Evolutionary conservation across 2,113 vertebrate genomes (phyloP), one percentile per base, ranked within the genome.

Genomic region (Heptranchias perlo): DNA sequence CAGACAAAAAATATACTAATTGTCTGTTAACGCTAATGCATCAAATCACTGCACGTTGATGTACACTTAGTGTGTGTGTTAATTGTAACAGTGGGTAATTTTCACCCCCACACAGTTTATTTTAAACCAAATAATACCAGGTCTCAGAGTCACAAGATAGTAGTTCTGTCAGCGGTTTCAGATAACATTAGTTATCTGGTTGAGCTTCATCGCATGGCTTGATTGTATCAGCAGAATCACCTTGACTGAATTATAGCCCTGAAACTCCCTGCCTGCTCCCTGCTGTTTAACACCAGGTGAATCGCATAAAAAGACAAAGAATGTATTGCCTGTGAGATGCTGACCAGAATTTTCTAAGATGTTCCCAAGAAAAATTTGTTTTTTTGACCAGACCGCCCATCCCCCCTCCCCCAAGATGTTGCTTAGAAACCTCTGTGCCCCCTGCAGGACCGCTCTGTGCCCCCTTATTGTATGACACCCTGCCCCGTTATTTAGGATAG

Each of bases 41-140:
- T 93, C 58, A 93, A 93, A 93, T 93, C 64, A 93, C 58, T 93
- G n/a, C 21, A 62, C 44, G 35, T 93, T 93, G 58, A 64, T 62
- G 58, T 61, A 93, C 89, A 44, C 89, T 82, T 62, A 93, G n/a
- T 0, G 18, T 62, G 58, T 64, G 89, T 93, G 54, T n/a, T 93
- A 64, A 93, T 35, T 23, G 31, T 61, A 61, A 64, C 89, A 93
- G 4, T 39, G 35, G 58, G 58, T 64, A 64, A 93, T 93, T 93
- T 93, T 93, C 89, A 58, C 89, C 89, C n/a, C 13, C 18, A 93
- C 89, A 23, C 89, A 93, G 89, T 18, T 93, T 62, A 62, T 93
- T 62, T 44, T 93, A 62, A 93, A 62, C 89, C 35, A 62, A 93
- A 93, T 64, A 64, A 93, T 39, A 64, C 87, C 87, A 92, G 52